These are phyloP conservation scores for Prietella phreatophila DNA, from an alignment of 2,113 vertebrate species.

Conservation along the genomic window DNA sequence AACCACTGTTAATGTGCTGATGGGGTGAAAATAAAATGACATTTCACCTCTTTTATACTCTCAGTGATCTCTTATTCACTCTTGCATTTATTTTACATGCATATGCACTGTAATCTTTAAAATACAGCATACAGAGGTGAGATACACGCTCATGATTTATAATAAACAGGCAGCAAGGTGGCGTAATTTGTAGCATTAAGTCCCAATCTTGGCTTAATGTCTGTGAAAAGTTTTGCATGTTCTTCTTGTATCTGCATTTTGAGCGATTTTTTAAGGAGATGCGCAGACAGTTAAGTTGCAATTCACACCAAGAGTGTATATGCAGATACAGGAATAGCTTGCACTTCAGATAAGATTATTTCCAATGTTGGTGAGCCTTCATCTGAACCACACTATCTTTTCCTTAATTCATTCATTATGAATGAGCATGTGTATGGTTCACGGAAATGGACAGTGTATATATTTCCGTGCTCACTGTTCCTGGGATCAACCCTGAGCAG, in stretches of 20 bases:
- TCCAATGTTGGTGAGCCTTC: not conserved
- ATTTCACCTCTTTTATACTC: slow-evolving; percentile 15
- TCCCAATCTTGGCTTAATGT: too few relatives aligned
- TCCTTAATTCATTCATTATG: not conserved
- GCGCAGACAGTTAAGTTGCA: not conserved
- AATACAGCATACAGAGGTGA: not conserved
- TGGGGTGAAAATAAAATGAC: slow-evolving; percentile 13
- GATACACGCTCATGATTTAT: not conserved
- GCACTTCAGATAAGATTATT: not conserved
- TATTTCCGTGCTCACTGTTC: not conserved
- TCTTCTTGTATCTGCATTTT: not conserved
- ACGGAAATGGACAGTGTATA: not conserved
- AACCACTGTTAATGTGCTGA: slow-evolving; percentile 28
- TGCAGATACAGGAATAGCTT: not conserved
- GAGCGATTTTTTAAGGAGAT: not conserved
- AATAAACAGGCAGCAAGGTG: not conserved
- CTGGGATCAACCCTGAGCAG: not conserved
- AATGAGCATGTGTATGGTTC: not conserved
- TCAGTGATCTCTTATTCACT: not conserved
- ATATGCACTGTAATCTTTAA: not conserved
- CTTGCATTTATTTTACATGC: slow-evolving; percentile 17
- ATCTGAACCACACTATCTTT: not conserved
- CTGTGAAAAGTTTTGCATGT: not conserved
- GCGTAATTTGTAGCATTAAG: not conserved
- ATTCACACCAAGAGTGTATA: not conserved